Evolutionary conservation across 2,113 vertebrate species (phyloP), one percentile per base, ranked within the genome.

Genomic region (Acrocephalus kingi): DNA sequence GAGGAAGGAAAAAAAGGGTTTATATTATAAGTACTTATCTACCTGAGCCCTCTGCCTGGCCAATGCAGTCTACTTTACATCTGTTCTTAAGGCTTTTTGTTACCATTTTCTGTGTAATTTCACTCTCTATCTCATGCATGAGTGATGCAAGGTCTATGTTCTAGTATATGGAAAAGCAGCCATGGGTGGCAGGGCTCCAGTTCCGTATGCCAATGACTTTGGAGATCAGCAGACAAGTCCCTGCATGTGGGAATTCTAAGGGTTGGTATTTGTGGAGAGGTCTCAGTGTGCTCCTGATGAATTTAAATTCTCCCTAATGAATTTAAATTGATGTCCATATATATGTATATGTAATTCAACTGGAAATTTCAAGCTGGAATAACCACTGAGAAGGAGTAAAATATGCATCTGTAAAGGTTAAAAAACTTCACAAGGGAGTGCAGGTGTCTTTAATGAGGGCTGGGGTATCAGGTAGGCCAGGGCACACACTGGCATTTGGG

Each of bases 401-500:
- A 30, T 7, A 15, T 30, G 5, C 23, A 56, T 52, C 33, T 61
- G 15, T 33, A 76, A 75, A 75, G 3, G 21, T 63, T 76, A 62
- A 41, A 80, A 56, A 22, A 7, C 35, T 63, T 72, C 24, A 17
- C 33, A 64, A 86, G 12, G 5, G 6, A 30, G 2, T 17, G 13
- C 7, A 80, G 3, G 27, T 48, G 3, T 17, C 22, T 74, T 69
- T 14, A 2, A 37, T 43, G 6, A 46, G 7, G 12, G 13, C 11
- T 56, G 24, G 6, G 3, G 1, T 30, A 33, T 15, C 27, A 51
- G 11, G 13, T 2, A 2, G 23, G 13, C 2, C 3, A 61, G 4
- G 1, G 8, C 24, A 10, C 2, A 3, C 49, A 6, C 6, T 49
- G 7, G 5, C 13, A 24, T 63, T 30, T 2, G 2, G 11, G 6